phyloP scores from a whole-genome alignment of 1,140 invertebrate genomes.

The Neelides sp. region DNA sequence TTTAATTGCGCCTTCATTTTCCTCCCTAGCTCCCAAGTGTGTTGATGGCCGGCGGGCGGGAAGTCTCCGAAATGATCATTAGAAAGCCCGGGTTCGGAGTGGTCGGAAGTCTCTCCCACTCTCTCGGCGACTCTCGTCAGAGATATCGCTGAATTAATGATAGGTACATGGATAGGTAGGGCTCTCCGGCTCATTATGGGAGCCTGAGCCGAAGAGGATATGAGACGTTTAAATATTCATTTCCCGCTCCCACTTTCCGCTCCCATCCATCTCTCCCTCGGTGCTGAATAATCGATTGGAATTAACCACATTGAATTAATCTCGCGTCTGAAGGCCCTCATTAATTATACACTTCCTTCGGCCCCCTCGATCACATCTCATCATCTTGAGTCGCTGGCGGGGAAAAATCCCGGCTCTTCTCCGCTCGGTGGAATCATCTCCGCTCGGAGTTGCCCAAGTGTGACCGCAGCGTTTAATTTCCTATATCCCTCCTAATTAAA shows the following conservation, averaged over 20 bases:
- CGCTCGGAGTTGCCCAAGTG: constrained; percentile 10
- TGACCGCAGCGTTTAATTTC: constrained; percentile 23
- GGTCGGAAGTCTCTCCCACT: constrained; percentile 5
- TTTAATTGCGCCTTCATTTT: constrained; percentile 31
- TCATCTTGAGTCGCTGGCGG: too few relatives aligned
- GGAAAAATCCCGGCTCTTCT: background rate
- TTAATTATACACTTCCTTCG: constrained; percentile 7
- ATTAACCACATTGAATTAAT: constrained; percentile 29
- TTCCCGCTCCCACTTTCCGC: constrained; percentile 13
- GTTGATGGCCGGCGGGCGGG: constrained; percentile 24
- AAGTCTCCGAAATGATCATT: constrained; percentile 25
- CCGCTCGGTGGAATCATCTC: constrained; percentile 22
- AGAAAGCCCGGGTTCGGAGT: constrained; percentile 1
- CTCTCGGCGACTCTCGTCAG: constrained; percentile 10
- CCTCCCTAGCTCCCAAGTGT: constrained; percentile 18
- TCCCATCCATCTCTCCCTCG: constrained; percentile 10
- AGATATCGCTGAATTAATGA: constrained; percentile 30
- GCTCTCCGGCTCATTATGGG: constrained; percentile 21
- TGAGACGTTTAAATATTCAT: constrained; percentile 28
- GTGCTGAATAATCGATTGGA: constrained; percentile 30
- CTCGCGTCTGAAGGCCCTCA: constrained; percentile 5
- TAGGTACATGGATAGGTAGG: constrained; percentile 18
- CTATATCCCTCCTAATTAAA: constrained; percentile 26
- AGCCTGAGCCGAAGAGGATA: constrained; percentile 24
- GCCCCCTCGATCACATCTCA: constrained; percentile 10